Conservation (phyloP, 2,113 vertebrate genomes). For the Reinhardtius hippoglossoides region DNA sequence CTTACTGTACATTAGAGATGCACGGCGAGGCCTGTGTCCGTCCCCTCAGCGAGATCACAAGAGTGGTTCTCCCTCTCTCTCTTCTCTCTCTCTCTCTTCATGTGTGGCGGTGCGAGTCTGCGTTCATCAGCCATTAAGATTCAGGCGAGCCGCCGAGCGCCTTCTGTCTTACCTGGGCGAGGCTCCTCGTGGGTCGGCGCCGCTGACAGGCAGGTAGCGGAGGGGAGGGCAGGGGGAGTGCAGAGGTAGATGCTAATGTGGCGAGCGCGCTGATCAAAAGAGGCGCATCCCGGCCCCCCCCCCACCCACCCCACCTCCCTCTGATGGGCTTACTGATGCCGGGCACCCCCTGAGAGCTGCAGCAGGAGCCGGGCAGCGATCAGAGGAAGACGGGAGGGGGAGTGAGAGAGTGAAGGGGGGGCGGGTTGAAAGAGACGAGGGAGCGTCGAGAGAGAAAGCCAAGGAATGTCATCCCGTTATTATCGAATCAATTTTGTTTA, state of each 20-base stretch:
- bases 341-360: constrained; percentile 36
- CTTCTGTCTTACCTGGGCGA: constrained; percentile 62
- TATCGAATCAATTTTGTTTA: no score
- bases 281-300: constrained; percentile 35
- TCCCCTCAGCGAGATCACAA: constrained; percentile 46
- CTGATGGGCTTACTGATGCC: constrained; percentile 58
- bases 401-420: background rate
- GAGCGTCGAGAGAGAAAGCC: background rate
- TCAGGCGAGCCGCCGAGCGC: constrained; percentile 16
- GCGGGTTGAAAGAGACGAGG: background rate
- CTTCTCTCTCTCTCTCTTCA: constrained; percentile 41
- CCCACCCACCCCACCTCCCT: constrained; percentile 42
- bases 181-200: constrained; percentile 24
- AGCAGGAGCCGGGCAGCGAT: constrained; percentile 53
- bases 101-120: background rate
- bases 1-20: constrained; percentile 43
- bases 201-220: constrained; percentile 61
- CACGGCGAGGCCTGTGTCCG: constrained; percentile 6
- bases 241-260: constrained; percentile 69
- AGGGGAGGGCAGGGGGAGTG: constrained; percentile 1
- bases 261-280: constrained; percentile 70
- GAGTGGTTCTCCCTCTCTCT: constrained; percentile 21
- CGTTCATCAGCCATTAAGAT: constrained; percentile 65
- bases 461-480: no score
- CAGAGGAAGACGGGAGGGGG: constrained; percentile 37